These are phyloP conservation scores for Trachythela sp. DNA, from an alignment of 64 coral and sea anemone genomes.

Conservation along the genomic window DNA sequence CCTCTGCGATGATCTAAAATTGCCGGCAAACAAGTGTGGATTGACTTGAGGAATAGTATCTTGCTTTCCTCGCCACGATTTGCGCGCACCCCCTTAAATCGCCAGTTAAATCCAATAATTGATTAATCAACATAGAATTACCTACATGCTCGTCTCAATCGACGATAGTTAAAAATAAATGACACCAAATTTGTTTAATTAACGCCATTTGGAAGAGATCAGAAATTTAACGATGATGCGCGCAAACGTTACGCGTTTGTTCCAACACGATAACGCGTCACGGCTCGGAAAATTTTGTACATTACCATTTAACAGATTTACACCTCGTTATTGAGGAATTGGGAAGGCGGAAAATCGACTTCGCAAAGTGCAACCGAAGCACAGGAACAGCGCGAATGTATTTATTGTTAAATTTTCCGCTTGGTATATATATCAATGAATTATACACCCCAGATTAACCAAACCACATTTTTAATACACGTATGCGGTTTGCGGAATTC, in stretches of 20 bases:
- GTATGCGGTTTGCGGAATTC: too few species aligned
- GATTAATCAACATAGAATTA: conserved; percentile 19
- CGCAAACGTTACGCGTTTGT: background rate
- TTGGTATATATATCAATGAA: too few species aligned
- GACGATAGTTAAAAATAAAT: conserved; percentile 18
- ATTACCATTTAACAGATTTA: background rate
- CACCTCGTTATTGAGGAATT: background rate
- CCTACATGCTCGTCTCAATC: background rate
- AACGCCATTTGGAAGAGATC: conserved; percentile 17
- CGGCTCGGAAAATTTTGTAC: background rate
- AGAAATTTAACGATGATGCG: background rate
- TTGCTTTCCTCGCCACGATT: background rate
- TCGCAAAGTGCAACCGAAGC: background rate
- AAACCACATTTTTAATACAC: too few species aligned
- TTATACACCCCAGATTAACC: too few species aligned
- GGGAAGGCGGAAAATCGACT: background rate
- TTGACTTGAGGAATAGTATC: background rate
- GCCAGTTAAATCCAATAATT: conserved; percentile 6
- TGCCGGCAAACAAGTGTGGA: too few species aligned
- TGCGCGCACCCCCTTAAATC: background rate
- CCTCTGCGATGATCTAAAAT: too few species aligned
- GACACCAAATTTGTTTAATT: conserved; percentile 23
- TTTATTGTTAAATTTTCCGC: too few species aligned
- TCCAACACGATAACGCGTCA: background rate
- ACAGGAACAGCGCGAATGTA: background rate